Evolutionary conservation across 1,140 invertebrate genomes (phyloP), one percentile per base, ranked within the genome.

Genomic region (Drosophila baimaii): DNA sequence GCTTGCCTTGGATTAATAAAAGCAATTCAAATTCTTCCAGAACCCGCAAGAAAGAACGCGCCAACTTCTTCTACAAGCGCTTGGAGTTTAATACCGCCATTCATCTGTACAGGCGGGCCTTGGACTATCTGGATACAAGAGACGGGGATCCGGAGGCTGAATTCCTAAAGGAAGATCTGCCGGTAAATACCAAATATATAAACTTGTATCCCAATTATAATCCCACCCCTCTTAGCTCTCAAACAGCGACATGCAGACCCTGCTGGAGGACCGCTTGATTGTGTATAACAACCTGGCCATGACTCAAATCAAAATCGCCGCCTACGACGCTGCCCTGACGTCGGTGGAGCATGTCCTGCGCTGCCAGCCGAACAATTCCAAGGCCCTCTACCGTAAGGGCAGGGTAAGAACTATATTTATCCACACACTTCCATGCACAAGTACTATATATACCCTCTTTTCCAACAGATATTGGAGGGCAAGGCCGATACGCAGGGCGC

Each of bases 271-370:
- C 84, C 92, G 96, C 55, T 92, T 98, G 7, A 96, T 96, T 83
- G 96, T 97, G 1, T 95, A 96, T 76, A 98, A 98, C 91, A 98
- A 98, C 92, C 94, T 98, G 93, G 97, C 97, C 7, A 96, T 96
- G 58, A 96, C 97, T 23, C 97, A 98, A 92, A 94, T 98, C 37
- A 97, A 97, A 93, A 95, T 96, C 27, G 94, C 96, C 71, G 95
- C 96, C 0, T 97, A 94, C 88, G 96, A 97, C 80, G 95, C 95
- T 27, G 97, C 97, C 15, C 92, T 97, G 6, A 94, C 94, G 84
- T 97, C 96, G 25, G 94, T 98, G 23, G 95, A 97, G 43, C 93
- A 94, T 91, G 97, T 98, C 1, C 91, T 98, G 9, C 93, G 94
- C 62, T 95, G 96, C 91, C 96, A 98, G 90, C 97, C 97, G 13